phyloP scores from a whole-genome alignment of 1,140 invertebrate species.

The Parapsyche elsis region DNA sequence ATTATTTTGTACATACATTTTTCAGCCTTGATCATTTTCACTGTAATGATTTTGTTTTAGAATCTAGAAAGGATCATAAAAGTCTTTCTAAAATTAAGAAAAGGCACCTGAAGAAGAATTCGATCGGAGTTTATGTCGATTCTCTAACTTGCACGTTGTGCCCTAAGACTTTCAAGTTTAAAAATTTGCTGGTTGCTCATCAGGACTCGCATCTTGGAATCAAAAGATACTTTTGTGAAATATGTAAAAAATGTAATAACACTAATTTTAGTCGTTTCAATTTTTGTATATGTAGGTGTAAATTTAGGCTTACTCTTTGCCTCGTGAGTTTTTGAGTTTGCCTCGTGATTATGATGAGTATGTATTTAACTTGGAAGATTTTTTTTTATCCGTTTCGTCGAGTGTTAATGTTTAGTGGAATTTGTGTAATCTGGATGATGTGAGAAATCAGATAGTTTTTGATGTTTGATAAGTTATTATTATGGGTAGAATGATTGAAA shows the following conservation, averaged over 20 bases:
- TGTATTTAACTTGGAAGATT: too few species aligned
- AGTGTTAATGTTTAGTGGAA: neutral
- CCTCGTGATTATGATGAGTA: too few species aligned
- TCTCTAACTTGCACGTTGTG: slow-evolving; percentile 46
- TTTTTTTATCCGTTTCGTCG: neutral
- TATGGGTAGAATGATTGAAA: too few species aligned
- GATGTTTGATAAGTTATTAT: too few species aligned
- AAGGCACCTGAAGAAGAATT: neutral
- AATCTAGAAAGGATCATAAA: neutral
- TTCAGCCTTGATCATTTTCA: neutral
- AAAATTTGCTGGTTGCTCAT: slow-evolving; percentile 45
- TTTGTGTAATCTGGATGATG: neutral
- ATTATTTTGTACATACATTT: too few species aligned
- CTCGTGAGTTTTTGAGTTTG: too few species aligned
- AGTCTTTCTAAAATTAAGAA: slow-evolving; percentile 11
- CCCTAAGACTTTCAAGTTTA: slow-evolving; percentile 49
- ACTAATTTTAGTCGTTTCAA: neutral
- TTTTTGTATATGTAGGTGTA: too few species aligned
- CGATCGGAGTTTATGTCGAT: slow-evolving; percentile 15
- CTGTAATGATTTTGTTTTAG: neutral
- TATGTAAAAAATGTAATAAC: slow-evolving; percentile 52
- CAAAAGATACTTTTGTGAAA: slow-evolving; percentile 55
- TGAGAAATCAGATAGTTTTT: too few species aligned
- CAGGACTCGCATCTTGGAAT: slow-evolving; percentile 55
- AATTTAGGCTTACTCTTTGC: too few species aligned